phyloP scores from a whole-genome alignment of 2,888 invertebrate genomes.

The Unio delphinus region DNA sequence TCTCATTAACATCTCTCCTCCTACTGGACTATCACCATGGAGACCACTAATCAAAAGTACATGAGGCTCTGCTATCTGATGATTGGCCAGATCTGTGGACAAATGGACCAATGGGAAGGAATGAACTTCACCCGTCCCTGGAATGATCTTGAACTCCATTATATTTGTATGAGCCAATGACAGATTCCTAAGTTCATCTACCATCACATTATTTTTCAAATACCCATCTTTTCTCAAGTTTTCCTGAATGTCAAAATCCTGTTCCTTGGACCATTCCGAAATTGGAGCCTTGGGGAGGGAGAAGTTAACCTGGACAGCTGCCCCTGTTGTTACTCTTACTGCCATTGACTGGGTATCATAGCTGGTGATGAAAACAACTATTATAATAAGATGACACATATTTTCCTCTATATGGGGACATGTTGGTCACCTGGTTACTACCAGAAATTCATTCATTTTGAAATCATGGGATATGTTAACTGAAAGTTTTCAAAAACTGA shows the following conservation, averaged over 20 bases:
- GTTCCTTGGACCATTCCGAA: conserved; percentile 80
- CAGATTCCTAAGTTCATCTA: conserved; percentile 78
- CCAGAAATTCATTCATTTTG: no score
- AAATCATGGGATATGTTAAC: no score
- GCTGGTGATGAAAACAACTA: conserved; percentile 38
- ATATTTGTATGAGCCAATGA: conserved; percentile 80
- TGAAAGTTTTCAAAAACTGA: no score
- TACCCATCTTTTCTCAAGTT: conserved; percentile 76
- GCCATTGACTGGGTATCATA: conserved; percentile 75
- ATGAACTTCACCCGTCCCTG: conserved; percentile 31
- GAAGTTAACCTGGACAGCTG: conserved; percentile 81
- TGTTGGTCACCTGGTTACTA: no score
- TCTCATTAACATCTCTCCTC: conserved; percentile 64
- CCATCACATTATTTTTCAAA: conserved; percentile 79
- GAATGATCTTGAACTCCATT: conserved; percentile 70
- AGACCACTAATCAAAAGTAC: conserved; percentile 86
- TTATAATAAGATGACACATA: neutral
- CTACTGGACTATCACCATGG: conserved; percentile 65
- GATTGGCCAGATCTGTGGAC: conserved; percentile 32
- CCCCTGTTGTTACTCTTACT: conserved; percentile 77
- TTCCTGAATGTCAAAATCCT: conserved; percentile 70
- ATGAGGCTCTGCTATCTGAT: conserved; percentile 78
- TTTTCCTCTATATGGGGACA: neutral
- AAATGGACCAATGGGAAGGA: conserved; percentile 50
- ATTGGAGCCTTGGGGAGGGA: conserved; percentile 77